Evolutionary conservation across 2,113 vertebrate genomes (phyloP), one percentile per base, ranked within the genome.

Genomic region (Mus pahari): DNA sequence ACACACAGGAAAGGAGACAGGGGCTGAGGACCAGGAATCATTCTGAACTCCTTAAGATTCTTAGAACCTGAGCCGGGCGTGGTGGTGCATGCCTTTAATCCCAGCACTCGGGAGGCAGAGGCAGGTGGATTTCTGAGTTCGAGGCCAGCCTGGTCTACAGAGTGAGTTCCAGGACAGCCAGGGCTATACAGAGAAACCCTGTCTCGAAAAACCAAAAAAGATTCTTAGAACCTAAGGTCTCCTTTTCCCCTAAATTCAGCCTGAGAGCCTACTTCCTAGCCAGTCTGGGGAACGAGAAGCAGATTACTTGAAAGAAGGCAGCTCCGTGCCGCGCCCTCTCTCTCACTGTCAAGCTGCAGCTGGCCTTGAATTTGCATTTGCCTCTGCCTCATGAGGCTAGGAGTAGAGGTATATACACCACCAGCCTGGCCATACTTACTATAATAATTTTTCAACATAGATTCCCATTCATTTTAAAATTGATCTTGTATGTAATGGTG

Each of bases 1-100:
- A 81, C 55, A 94, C 55, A 94, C 6, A 17, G 7, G 22, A 1
- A 53, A 93, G 26, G 24, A 33, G 28, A 36, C 10, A 3, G 22
- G 14, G 2, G 6, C 11, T n/a, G 28, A 81, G 62, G 24, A 70
- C 7, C 86, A 55, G 0, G n/a, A 91, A 28, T 33, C 16, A 78
- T 70, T 79, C 91, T 58, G 64, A 83, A 74, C 1, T 78, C 89
- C 53, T 86, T 28, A 48, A 86, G 79, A 84, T 42, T 50, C 95
- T 64, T 45, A 95, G 14, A 93, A 42, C n/a, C n/a, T n/a, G n/a
- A n/a, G n/a, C n/a, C n/a, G n/a, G n/a, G n/a, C n/a, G n/a, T n/a
- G n/a, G n/a, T n/a, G n/a, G n/a, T n/a, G n/a, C n/a, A n/a, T n/a
- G n/a, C n/a, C n/a, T n/a, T n/a, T n/a, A n/a, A n/a, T n/a, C n/a